Base-by-base conservation (phyloP, 2,113 vertebrate species). In the Myotis davidii region DNA sequence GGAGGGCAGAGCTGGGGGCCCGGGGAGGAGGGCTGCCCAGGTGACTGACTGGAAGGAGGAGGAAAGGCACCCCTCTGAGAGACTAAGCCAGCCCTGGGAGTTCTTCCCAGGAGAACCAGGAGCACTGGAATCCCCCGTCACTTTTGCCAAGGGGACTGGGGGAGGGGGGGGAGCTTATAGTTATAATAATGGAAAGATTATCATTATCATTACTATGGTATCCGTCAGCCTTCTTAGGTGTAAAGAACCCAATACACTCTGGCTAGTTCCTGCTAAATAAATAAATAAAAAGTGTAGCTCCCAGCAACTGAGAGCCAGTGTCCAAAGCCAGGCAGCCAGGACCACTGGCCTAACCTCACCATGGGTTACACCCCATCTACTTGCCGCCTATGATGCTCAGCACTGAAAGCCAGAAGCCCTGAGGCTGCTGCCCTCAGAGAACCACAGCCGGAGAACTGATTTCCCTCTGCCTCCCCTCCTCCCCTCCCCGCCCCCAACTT, bases 401-500 rank as follows among this genome's bases (percentile, higher is more conserved):
- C 42, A 76, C 50, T 32, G 2, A 39, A 37, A 6, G 18, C 9
- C n/a, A 59, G 77, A 73, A n/a, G 18, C 0, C 45, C 16, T 29
- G 25, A 39, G 34, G 11, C 23, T 17, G 9, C 70, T 16, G 10
- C 32, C 61, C 54, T 78, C 48, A 69, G 54, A 79, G 4, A 91
- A 67, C 72, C 48, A 61, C 54, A 0, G 12, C 65, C 48, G 3
- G 0, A 20, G 77, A 79, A 83, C 48, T 12, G 8, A 12, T 16
- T 65, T 1, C n/a, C 42, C 64, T 78, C 29, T 9, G n/a, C 42
- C 85, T 9, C 6, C 7, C 39, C 9, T 9, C 20, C 7, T 20
- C 7, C 54, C 20, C 20, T 8, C 6, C 18, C 6, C 52, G 3
- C 37, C 5, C 42, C 5, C 42, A 10, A 1, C 25, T 0, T 11